Evolutionary conservation across 1,140 invertebrate species (phyloP), one percentile per base, ranked within the genome.

Genomic region (Drosophila navojoa): DNA sequence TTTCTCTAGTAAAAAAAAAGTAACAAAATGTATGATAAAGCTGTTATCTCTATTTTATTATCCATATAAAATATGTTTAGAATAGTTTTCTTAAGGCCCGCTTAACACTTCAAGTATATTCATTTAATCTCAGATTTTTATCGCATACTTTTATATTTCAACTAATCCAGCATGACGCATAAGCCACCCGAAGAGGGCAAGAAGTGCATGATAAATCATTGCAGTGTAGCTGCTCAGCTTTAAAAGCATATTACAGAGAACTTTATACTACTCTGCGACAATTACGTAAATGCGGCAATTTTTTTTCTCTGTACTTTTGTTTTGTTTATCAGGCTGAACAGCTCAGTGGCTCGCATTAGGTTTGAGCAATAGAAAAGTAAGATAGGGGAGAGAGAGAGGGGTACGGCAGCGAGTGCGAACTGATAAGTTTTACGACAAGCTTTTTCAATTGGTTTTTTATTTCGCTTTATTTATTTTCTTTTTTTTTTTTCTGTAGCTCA

Each of bases 201-300:
- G 54, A 52, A 68, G 60, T 54, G 40, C 27, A 27, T 35, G 49
- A 69, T 69, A 69, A 69, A 69, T 38, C 35, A 38, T 38, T 38
- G 35, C 35, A 38, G 35, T 38, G 35, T 38, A 38, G 35, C 35
- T 38, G 35, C 35, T 10, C 4, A 38, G 42, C 42, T 44, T 44
- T 16, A 16, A 16, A 16, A 9, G n/a, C 15, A 49, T 25, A 52
- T 55, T 66, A 55, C 53, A 71, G 47, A 52, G 53, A 44, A 58
- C 10, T 40, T 60, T 35, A 40, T 32, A 44, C 50, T 32, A 44
- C 50, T 61, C 25, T 42, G 38, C 49, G 57, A 15, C 25, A 40
- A 68, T 72, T 68, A 72, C 70, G 70, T 72, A 72, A 72, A 72
- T 72, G 70, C 70, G 55, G 54, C 54, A 71, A 38, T 38, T 38